Evolutionary conservation across 1,140 invertebrate genomes (phyloP).

Genomic region (Hylaeus volcanicus): DNA sequence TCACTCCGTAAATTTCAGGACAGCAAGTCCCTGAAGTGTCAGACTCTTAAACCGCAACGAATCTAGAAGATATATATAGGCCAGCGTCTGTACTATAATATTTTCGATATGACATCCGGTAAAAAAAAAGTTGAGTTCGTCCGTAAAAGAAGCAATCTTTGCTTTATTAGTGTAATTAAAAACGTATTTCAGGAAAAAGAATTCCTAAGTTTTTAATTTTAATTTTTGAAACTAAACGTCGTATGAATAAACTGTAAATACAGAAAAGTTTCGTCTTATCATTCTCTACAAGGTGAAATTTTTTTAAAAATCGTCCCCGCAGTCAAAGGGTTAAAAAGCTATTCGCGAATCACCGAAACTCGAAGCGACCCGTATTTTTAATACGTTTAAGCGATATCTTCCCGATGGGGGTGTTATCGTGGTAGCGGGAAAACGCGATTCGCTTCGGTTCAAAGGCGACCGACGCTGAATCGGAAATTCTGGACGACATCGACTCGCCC

Average conservation of each 20-base stretch:
- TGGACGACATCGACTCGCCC: constrained; percentile 24
- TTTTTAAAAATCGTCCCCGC: too few species aligned
- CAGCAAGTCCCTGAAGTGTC: constrained; percentile 44
- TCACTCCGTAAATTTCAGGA: constrained; percentile 45
- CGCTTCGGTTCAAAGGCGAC: neutral
- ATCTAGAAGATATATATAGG: constrained; percentile 3
- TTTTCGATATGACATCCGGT: too few species aligned
- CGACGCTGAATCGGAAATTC: constrained; percentile 50
- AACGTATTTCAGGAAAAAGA: too few species aligned
- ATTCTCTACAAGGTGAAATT: too few species aligned
- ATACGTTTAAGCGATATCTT: neutral
- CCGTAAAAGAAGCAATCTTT: too few species aligned
- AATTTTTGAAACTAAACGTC: too few species aligned
- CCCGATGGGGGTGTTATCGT: neutral
- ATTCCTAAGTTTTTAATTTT: too few species aligned
- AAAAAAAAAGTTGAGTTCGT: too few species aligned
- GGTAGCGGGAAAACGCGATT: neutral
- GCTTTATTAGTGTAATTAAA: too few species aligned
- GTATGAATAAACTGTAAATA: too few species aligned
- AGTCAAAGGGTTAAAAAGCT: too few species aligned
- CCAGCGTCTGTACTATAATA: neutral
- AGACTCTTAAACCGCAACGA: constrained; percentile 47
- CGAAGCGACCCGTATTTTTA: constrained; percentile 21
- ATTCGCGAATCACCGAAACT: neutral
- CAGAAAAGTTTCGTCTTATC: too few species aligned